These are phyloP conservation scores for Megaptera novaeangliae DNA, from an alignment of 2,113 vertebrate genomes.

Conservation along the genomic window DNA sequence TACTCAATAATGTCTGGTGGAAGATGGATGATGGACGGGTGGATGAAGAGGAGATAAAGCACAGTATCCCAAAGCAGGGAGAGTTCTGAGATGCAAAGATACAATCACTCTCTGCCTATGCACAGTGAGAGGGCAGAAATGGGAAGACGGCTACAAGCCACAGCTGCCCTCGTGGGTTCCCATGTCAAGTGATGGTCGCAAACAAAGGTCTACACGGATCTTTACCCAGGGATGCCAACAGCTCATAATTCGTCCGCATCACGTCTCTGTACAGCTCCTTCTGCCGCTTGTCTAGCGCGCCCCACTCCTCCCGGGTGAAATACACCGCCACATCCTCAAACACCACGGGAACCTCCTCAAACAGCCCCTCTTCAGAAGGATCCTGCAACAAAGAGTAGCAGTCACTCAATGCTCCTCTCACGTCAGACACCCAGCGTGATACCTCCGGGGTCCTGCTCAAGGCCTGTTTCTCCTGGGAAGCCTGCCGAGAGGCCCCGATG, in stretches of 20 bases:
- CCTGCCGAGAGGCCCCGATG: background rate
- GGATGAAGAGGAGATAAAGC: background rate
- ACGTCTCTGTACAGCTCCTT: conserved; percentile 63
- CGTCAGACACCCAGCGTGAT: fast-evolving
- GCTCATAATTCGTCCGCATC: conserved; percentile 61
- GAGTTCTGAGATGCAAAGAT: background rate
- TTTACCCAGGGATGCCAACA: conserved; percentile 64
- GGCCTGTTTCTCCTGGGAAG: background rate
- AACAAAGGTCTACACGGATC: background rate
- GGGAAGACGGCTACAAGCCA: background rate
- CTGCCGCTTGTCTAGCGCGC: conserved; percentile 45
- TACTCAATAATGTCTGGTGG: background rate
- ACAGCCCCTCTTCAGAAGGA: background rate
- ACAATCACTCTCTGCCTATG: background rate
- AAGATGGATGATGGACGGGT: fast-evolving
- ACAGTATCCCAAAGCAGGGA: background rate
- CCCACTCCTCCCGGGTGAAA: conserved; percentile 64
- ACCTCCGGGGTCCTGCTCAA: background rate
- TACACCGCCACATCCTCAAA: conserved; percentile 61
- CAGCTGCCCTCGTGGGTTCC: background rate
- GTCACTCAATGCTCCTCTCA: background rate
- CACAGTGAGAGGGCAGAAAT: background rate
- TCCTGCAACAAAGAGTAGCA: conserved; percentile 51
- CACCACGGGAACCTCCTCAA: background rate
- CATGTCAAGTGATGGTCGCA: background rate